These are phyloP conservation scores for Clarias macrocephalus DNA, from an alignment of 2,113 vertebrate species.

Conservation along the genomic window DNA sequence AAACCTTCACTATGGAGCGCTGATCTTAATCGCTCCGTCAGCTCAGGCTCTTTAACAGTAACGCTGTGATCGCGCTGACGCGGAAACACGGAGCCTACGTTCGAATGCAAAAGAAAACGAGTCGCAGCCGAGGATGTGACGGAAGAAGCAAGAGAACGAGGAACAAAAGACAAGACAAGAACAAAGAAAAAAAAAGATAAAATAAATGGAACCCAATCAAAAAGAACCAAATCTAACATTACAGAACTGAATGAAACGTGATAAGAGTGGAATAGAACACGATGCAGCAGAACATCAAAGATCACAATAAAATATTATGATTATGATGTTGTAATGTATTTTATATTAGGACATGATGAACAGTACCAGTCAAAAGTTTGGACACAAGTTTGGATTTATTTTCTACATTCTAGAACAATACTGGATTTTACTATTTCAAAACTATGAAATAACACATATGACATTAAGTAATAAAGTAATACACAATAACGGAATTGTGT, in stretches of 20 bases:
- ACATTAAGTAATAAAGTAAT: no score
- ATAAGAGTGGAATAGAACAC: not conserved
- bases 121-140: not conserved
- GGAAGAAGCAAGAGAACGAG: not conserved
- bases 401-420: no score
- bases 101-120: not conserved
- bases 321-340: no score
- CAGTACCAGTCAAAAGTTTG: no score
- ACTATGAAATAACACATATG: no score
- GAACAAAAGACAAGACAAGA: not conserved
- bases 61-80: not conserved
- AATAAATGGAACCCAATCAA: not conserved
- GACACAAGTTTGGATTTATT: no score
- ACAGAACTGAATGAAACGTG: not conserved
- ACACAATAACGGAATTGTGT: no score
- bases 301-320: not conserved
- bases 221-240: not conserved
- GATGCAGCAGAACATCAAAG: not conserved
- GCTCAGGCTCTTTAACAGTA: not conserved
- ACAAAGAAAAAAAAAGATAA: not conserved
- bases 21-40: not conserved
- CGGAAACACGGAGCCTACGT: not conserved
- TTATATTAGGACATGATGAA: no score
- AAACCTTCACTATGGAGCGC: not conserved
- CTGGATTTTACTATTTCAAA: no score